Evolutionary conservation across 2,888 invertebrate genomes (phyloP).

Genomic region (Volucella bombylans): DNA sequence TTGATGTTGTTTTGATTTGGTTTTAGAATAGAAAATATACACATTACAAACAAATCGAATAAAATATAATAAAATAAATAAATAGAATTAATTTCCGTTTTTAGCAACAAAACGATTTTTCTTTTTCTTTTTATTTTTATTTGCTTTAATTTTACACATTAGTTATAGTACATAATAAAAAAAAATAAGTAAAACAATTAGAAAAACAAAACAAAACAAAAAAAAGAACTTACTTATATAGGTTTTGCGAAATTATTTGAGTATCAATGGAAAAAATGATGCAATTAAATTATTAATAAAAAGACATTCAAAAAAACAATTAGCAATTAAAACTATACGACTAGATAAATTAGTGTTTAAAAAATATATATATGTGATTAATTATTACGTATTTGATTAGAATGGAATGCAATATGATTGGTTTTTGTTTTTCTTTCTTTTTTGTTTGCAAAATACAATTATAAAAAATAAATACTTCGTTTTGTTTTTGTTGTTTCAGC

Average conservation of each 20-base stretch:
- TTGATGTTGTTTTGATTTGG: constrained; percentile 5
- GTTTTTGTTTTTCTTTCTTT: constrained; percentile 12
- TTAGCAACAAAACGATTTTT: constrained; percentile 49
- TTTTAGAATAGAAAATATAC: constrained; percentile 71
- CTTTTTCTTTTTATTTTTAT: constrained; percentile 10
- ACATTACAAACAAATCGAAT: constrained; percentile 70
- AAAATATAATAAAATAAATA: constrained; percentile 67
- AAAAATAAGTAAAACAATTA: no score
- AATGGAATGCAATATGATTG: constrained; percentile 57
- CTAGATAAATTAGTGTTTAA: constrained; percentile 68
- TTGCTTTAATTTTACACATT: constrained; percentile 6
- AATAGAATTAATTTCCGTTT: constrained; percentile 50
- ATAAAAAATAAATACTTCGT: constrained; percentile 63
- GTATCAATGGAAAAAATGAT: constrained; percentile 44
- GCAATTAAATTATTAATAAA: constrained; percentile 57
- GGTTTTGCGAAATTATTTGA: constrained; percentile 54
- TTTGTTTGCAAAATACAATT: constrained; percentile 53
- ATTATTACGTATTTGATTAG: constrained; percentile 47
- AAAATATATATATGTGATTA: constrained; percentile 51
- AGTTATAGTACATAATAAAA: neutral
- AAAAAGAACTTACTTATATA: constrained; percentile 22
- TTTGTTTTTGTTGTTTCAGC: neutral
- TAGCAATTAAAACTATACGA: constrained; percentile 69
- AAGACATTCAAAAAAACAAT: constrained; percentile 60
- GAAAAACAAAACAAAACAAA: no score